These are phyloP conservation scores for Geotrypetes seraphini DNA, from an alignment of 2,797 vertebrate species.

Conservation along the genomic window DNA sequence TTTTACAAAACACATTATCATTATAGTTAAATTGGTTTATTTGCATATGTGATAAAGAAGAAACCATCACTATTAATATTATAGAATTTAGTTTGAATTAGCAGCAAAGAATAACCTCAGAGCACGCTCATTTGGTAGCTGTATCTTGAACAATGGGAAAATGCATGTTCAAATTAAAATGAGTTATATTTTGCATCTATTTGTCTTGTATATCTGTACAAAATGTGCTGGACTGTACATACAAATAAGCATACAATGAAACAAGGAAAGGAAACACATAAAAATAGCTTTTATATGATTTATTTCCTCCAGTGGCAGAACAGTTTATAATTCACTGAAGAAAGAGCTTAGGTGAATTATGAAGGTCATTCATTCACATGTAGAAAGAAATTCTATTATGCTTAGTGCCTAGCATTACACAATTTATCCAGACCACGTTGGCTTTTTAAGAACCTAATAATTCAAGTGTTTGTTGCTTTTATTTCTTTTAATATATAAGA, in stretches of 20 bases:
- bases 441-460: slow-evolving; percentile 18
- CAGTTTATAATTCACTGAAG: slow-evolving; percentile 20
- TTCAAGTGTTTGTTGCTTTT: slow-evolving; percentile 10
- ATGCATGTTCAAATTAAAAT: neutral
- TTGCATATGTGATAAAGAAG: neutral
- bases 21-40: neutral
- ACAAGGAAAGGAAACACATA: slow-evolving; percentile 1
- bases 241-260: neutral
- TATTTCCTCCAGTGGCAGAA: slow-evolving; percentile 34
- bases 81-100: neutral
- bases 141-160: neutral
- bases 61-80: neutral
- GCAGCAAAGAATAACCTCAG: no score
- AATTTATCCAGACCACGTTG: slow-evolving; percentile 23
- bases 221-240: no score
- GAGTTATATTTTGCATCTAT: neutral
- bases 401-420: slow-evolving; percentile 12
- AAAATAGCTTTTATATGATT: slow-evolving; percentile 16
- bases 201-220: no score
- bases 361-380: slow-evolving; percentile 27
- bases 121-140: no score
- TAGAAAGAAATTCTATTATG: slow-evolving; percentile 27
- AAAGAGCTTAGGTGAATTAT: slow-evolving; percentile 23
- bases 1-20: neutral
- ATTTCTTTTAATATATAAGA: no score